Evolutionary conservation across 2,888 invertebrate species (phyloP), one percentile per base, ranked within the genome.

Genomic region (Anoncus sp.): DNA sequence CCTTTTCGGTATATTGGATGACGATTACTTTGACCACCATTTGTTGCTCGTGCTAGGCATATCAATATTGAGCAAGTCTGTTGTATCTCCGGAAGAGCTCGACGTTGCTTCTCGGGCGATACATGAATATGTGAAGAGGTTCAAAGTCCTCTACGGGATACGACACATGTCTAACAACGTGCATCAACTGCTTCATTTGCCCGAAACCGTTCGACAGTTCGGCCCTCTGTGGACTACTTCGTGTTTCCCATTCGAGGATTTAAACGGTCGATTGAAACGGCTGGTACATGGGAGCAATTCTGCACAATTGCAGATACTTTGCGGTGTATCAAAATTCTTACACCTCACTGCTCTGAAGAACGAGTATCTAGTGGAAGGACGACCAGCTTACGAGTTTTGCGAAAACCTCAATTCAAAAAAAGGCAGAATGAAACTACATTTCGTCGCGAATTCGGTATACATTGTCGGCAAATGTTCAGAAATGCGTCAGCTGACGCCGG

Each of bases 11-110:
- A 14, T 47, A 49, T 57, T 7, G 51, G 53, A 59, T 5, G 35
- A 40, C n/a, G 49, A 65, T 3, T 75, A 81, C 47, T 76, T 82
- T 2, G 69, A 81, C 22, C 81, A 81, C 31, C 75, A 76, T 16
- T 51, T 72, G 47, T 45, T 81, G 27, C 47, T 83, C 5, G 73
- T 83, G 20, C 40, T 65, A 1, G 81, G 63, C 14, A 65, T 83
- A 7, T 65, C 49, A 20, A 22, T 80, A 20, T 31, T 81, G 10
- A 55, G 67, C 45, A 20, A 74, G 67, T 16, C 60, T 2, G 51
- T 20, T 55, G 45, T 78, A 27, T 51, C 81, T 10, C 45, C 20
- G 24, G 57, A 75, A 24, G 74, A 75, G 18, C 6, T 81, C 7
- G 49, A 75, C 20, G 43, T 66, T 38, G 79, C 83, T 9, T 20